These are phyloP conservation scores for Trachelus iudaicus DNA, from an alignment of 2,888 invertebrate genomes.

Conservation along the genomic window DNA sequence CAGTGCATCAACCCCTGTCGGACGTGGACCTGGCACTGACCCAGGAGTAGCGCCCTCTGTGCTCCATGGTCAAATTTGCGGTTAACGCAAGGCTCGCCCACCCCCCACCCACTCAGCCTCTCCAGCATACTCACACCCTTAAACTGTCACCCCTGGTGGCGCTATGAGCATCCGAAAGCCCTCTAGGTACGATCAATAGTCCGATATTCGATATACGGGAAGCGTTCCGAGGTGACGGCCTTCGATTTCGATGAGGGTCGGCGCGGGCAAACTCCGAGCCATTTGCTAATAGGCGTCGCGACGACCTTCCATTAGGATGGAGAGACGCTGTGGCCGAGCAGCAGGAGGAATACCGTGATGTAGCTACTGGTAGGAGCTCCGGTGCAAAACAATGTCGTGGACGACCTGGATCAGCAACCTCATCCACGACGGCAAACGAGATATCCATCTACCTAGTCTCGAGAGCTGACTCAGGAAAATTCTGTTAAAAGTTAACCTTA, in stretches of 20 bases:
- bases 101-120: not conserved
- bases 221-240: not conserved
- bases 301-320: constrained; percentile 58
- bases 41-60: not conserved
- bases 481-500: not conserved
- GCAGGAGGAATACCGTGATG: not conserved
- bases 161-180: not conserved
- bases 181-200: not conserved
- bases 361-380: not conserved
- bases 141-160: not conserved
- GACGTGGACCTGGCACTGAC: not conserved
- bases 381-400: not conserved
- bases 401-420: not conserved
- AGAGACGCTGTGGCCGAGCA: constrained; percentile 50
- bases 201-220: not conserved
- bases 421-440: not conserved
- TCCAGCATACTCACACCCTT: not conserved
- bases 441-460: not conserved
- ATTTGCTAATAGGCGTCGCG: constrained; percentile 60
- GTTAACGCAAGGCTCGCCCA: not conserved
- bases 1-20: not conserved
- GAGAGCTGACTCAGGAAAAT: not conserved
- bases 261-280: constrained; percentile 54
- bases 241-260: constrained; percentile 6
- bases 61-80: not conserved